phyloP scores from a whole-genome alignment of 2,888 invertebrate genomes.

The Amblyjoppa proteus region DNA sequence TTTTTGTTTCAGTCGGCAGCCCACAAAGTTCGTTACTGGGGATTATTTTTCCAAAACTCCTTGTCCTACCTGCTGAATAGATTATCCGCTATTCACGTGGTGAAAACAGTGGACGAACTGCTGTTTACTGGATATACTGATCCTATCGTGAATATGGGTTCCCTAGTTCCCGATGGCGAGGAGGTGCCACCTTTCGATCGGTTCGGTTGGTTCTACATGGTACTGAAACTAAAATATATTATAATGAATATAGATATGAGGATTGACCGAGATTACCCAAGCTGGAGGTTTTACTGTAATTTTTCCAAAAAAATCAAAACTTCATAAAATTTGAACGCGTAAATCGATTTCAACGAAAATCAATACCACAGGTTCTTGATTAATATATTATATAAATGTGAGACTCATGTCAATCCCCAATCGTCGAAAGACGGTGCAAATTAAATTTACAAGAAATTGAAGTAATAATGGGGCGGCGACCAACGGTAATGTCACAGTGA shows the following conservation, averaged over 20 bases:
- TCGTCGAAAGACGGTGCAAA: not conserved
- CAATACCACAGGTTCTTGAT: not conserved
- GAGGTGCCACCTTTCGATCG: slow-evolving; percentile 88
- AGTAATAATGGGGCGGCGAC: not conserved
- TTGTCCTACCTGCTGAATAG: slow-evolving; percentile 88
- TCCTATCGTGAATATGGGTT: slow-evolving; percentile 89
- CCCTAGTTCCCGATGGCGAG: slow-evolving; percentile 85
- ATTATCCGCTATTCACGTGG: slow-evolving; percentile 87
- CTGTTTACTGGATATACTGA: slow-evolving; percentile 94
- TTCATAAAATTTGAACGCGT: no score
- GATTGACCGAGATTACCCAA: no score
- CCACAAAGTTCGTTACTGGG: slow-evolving; percentile 87
- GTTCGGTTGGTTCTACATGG: slow-evolving; percentile 95
- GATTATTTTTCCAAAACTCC: slow-evolving; percentile 86
- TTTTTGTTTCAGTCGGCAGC: slow-evolving; percentile 86
- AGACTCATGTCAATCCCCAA: no score
- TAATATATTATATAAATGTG: no score
- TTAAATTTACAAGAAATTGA: not conserved
- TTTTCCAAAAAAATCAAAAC: no score
- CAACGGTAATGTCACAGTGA: not conserved
- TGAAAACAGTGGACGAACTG: slow-evolving; percentile 89
- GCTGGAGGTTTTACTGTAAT: no score
- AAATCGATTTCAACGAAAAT: no score
- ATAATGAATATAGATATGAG: no score
- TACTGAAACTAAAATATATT: slow-evolving; percentile 73